phyloP scores from a whole-genome alignment of 2,797 vertebrate genomes.

The Myotis daubentonii region DNA sequence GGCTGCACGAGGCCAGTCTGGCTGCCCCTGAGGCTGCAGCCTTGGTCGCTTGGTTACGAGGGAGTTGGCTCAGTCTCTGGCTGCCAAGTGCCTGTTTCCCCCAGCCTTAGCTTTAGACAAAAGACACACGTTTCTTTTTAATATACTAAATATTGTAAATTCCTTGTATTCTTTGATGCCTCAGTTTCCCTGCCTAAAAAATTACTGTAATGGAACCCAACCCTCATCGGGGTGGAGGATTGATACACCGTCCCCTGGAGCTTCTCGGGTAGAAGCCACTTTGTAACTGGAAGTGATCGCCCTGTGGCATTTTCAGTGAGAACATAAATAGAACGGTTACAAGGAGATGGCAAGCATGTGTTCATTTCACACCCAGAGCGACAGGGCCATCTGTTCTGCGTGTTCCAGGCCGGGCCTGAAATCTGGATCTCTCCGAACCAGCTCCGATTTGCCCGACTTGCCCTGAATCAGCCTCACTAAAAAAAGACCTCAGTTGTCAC shows the following conservation, averaged over 20 bases:
- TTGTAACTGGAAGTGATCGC: background rate
- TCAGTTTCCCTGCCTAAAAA: background rate
- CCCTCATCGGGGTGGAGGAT: background rate
- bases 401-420: background rate
- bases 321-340: constrained; percentile 52
- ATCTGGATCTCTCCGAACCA: background rate
- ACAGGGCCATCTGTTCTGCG: constrained; percentile 48
- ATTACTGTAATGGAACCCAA: background rate
- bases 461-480: background rate
- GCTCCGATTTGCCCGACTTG: background rate
- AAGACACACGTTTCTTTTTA: background rate
- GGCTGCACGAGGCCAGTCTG: background rate
- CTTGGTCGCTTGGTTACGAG: background rate
- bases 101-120: background rate
- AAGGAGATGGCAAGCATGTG: constrained; percentile 17
- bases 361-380: constrained; percentile 39
- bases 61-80: background rate
- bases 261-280: background rate
- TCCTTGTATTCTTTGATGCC: background rate
- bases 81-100: background rate
- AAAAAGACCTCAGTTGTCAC: background rate
- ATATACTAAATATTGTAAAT: background rate
- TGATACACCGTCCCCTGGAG: background rate
- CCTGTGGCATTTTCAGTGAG: constrained; percentile 17
- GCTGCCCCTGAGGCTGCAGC: too few species aligned